These are phyloP conservation scores for Blastomussa wellsi DNA, from an alignment of 92 coral and sea anemone genomes.

Conservation along the genomic window DNA sequence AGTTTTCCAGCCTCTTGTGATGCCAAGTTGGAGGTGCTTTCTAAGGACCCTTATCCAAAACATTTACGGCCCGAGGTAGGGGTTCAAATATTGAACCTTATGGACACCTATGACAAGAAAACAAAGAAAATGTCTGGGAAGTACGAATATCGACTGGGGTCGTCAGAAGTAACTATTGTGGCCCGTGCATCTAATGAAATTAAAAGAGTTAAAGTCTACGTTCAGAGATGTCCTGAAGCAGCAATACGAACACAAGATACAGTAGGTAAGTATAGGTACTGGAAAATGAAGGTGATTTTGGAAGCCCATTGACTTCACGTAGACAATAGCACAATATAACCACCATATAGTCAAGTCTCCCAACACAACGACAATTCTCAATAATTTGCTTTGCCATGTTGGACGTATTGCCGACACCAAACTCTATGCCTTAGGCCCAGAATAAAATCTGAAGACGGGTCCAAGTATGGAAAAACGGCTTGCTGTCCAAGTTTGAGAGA, in stretches of 20 bases:
- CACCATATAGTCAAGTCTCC: not conserved
- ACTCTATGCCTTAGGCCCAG: no score
- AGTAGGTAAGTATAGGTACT: constrained; percentile 30
- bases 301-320: not conserved
- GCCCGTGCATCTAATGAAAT: constrained; percentile 47
- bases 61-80: constrained; percentile 23
- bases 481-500: not conserved
- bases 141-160: constrained; percentile 29
- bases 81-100: constrained; percentile 51
- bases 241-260: constrained; percentile 41
- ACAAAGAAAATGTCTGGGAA: constrained; percentile 41
- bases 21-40: not conserved
- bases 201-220: constrained; percentile 41
- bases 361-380: not conserved
- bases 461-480: not conserved
- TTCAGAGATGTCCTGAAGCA: constrained; percentile 50
- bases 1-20: constrained; percentile 10
- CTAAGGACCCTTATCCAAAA: not conserved
- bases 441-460: no score
- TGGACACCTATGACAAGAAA: constrained; percentile 54
- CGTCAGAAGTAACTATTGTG: constrained; percentile 37
- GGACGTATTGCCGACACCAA: no score
- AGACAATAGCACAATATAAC: not conserved
- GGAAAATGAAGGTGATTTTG: not conserved
- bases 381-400: not conserved